These are phyloP conservation scores for Aromia moschata DNA, from an alignment of 2,888 invertebrate species.

Conservation along the genomic window DNA sequence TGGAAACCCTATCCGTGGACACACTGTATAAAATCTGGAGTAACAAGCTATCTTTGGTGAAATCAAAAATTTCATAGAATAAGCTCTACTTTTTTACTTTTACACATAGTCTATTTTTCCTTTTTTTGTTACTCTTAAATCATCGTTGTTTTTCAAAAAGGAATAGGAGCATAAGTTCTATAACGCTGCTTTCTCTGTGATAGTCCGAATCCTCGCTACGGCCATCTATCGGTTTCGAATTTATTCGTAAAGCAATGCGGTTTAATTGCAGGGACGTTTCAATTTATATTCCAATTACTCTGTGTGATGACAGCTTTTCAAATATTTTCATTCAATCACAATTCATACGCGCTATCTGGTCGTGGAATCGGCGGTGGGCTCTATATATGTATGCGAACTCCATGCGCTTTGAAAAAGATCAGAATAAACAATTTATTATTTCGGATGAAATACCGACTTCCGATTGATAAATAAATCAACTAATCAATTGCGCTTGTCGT, in stretches of 20 bases:
- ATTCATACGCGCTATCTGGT: slow-evolving; percentile 45
- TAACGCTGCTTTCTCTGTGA: too few species aligned
- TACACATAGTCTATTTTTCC: too few species aligned
- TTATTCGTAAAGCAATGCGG: slow-evolving; percentile 22
- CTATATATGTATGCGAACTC: slow-evolving; percentile 27
- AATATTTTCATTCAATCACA: slow-evolving; percentile 50
- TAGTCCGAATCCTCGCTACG: neutral
- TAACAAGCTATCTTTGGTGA: too few species aligned
- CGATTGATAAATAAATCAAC: slow-evolving; percentile 20
- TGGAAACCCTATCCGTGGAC: too few species aligned
- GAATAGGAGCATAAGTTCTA: too few species aligned
- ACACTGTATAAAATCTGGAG: too few species aligned
- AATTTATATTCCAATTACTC: slow-evolving; percentile 50
- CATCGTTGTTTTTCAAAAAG: too few species aligned
- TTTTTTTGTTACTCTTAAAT: too few species aligned
- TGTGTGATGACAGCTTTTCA: slow-evolving; percentile 48
- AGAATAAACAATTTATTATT: slow-evolving; percentile 25
- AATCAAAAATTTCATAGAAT: too few species aligned
- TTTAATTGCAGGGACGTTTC: slow-evolving; percentile 27
- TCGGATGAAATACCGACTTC: slow-evolving; percentile 4
- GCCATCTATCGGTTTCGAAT: slow-evolving; percentile 11
- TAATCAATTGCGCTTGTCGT: slow-evolving; percentile 3
- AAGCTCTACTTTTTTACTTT: too few species aligned
- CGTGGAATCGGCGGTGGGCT: slow-evolving; percentile 30
- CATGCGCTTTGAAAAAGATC: slow-evolving; percentile 25